Percentiles rank a stretch among this genome's conserved stretches.
These are phyloP conservation scores for Agapostemon virescens DNA, from an alignment of 2,888 invertebrate genomes.

Conservation along the genomic window DNA sequence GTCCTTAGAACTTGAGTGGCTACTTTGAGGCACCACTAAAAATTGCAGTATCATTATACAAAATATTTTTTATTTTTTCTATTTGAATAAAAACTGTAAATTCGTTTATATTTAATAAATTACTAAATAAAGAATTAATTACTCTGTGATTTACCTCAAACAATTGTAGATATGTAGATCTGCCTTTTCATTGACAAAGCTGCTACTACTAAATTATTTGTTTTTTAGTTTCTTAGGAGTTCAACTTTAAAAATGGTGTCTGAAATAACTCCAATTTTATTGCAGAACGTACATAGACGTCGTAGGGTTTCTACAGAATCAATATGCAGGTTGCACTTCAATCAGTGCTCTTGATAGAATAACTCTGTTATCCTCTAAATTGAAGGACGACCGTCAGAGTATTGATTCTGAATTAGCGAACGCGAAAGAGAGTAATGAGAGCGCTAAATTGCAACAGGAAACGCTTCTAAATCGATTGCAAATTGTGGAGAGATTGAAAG, in stretches of 20 bases:
- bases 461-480: constrained; percentile 69
- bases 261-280: constrained; percentile 32
- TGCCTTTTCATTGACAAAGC: background rate
- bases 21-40: no score
- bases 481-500: constrained; percentile 75
- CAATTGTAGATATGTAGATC: background rate
- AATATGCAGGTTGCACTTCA: constrained; percentile 75
- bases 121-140: no score
- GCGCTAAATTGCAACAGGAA: constrained; percentile 70
- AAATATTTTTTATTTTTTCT: no score
- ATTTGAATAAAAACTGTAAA: no score
- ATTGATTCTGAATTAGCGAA: constrained; percentile 63
- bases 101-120: no score
- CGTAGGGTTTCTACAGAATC: constrained; percentile 73
- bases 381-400: constrained; percentile 62
- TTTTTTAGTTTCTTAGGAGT: background rate
- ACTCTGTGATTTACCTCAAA: background rate
- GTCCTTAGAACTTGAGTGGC: no score
- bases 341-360: constrained; percentile 70
- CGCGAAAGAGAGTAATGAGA: constrained; percentile 66
- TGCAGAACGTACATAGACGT: constrained; percentile 71
- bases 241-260: background rate
- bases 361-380: constrained; percentile 57
- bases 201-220: background rate
- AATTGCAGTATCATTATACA: no score